A percentile compares a stretch with the other conserved stretches of the same genome.
Conservation (phyloP, 2,113 vertebrate genomes). For the Chlorodrepanis virens region DNA sequence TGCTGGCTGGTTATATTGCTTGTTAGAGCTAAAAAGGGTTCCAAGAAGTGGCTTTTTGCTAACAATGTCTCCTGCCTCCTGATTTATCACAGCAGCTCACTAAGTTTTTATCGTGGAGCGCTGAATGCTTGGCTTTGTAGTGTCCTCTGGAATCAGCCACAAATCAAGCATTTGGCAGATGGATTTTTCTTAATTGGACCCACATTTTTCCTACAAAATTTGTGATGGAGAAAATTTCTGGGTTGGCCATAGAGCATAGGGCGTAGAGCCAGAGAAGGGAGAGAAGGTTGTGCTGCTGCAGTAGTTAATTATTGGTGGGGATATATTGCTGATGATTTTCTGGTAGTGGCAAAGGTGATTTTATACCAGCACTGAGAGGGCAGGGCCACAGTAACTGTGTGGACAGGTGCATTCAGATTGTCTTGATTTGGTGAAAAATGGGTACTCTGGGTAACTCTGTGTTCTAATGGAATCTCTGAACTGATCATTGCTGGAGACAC, state of each 20-base stretch:
- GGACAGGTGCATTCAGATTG: background rate
- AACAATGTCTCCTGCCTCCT: background rate
- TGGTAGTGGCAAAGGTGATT: background rate
- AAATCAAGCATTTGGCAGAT: conserved; percentile 23
- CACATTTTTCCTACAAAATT: background rate
- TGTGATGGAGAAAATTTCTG: background rate
- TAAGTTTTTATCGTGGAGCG: background rate
- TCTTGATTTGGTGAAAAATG: background rate
- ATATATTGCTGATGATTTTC: background rate
- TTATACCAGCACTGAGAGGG: background rate
- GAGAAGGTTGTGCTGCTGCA: background rate
- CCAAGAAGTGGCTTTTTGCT: background rate
- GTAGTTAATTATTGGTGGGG: background rate
- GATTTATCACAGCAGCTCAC: background rate
- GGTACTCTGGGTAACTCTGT: accelerated
- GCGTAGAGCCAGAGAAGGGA: background rate
- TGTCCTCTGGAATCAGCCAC: background rate
- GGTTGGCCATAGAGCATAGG: background rate
- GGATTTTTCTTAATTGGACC: conserved; percentile 27
- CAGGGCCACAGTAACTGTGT: background rate
- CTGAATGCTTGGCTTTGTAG: conserved; percentile 25
- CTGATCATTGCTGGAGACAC: background rate
- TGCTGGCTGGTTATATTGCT: background rate
- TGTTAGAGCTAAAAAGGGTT: background rate
- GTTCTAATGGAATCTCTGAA: background rate